Base-by-base conservation (phyloP, 2,888 invertebrate species). In the Apocheima hispidaria region DNA sequence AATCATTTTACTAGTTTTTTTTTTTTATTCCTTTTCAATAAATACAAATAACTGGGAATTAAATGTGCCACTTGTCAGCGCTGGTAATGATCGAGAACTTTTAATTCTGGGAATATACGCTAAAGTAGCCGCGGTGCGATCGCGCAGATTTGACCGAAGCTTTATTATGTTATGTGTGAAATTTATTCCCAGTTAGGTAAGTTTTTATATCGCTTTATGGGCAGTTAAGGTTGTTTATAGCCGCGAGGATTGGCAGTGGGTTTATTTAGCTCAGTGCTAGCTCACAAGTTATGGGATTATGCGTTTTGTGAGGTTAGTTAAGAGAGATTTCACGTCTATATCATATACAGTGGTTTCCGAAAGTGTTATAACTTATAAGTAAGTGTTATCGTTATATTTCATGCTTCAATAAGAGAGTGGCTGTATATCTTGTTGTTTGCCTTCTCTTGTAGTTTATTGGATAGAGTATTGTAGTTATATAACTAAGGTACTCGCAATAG, bases 191-290 rank as follows among this genome's bases (percentile, higher is more conserved):
- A 28, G 53, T 59, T 52, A 48, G 52, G 57, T 58, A 58, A 51
- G 51, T 50, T 52, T 52, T 59, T 52, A 40, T 48, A 59, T 35
- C 46, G 38, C 6, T 48, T 53, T 48, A 59, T 48, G 59, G 41
- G 48, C 40, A 38, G 44, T 59, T 38, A 44, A 12, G 38, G 26
- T 48, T 53, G 48, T 53, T 59, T 59, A 59, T 52, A 16, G 33
- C 23, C 12, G 16, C 6, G 18, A 9, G 48, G 38, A 16, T 16
- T 16, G 18, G 38, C 18, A 9, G 38, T 16, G 38, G 38, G 38
- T 3, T 16, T 36, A 36, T 7, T 16, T 16, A 6, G 16, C 36
- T 16, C 36, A 20, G 35, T 21, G 43, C 23, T n/a, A 7, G 38
- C 4, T 7, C 4, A 21, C 16, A 10, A 46, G 46, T 59, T 52